phyloP scores from a whole-genome alignment of 2,797 vertebrate genomes.

The Darevskia mixta region DNA sequence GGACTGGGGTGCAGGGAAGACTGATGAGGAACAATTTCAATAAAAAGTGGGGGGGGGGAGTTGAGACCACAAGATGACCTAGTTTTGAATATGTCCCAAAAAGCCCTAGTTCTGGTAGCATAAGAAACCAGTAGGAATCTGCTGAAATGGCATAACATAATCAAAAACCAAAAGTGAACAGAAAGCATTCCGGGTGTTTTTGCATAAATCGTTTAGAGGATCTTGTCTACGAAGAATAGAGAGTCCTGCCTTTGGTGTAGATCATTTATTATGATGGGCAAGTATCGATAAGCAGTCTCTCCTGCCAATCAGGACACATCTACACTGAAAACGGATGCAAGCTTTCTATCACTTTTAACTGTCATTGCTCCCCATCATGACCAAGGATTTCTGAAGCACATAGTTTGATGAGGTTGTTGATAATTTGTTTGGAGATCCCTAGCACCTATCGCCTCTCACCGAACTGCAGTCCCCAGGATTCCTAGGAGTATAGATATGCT shows the following conservation, averaged over 20 bases:
- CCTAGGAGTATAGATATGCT: neutral
- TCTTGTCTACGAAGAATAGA: neutral
- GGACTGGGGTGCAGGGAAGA: slow-evolving; percentile 45
- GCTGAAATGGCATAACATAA: slow-evolving; percentile 56
- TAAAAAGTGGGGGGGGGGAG: slow-evolving; percentile 41
- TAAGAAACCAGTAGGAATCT: slow-evolving; percentile 59
- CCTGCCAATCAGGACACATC: neutral
- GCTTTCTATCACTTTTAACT: neutral
- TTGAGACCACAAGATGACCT: slow-evolving; percentile 36
- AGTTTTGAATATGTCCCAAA: slow-evolving; percentile 51
- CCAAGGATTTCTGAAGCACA: neutral
- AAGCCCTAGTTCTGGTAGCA: slow-evolving; percentile 69
- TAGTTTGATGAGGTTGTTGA: neutral
- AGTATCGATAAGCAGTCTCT: fast-evolving
- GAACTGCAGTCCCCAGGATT: neutral
- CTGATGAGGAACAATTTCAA: slow-evolving; percentile 63
- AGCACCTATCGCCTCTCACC: neutral
- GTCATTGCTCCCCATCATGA: neutral
- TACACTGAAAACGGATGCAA: neutral
- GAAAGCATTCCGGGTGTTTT: slow-evolving; percentile 8
- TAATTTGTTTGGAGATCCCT: neutral
- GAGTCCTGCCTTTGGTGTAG: slow-evolving; percentile 23
- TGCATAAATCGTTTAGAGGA: slow-evolving; percentile 50
- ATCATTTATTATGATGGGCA: neutral
- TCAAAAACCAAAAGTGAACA: slow-evolving; percentile 69